Base-by-base conservation (phyloP, 2,888 invertebrate genomes). In the Dolichomitus sp. region DNA sequence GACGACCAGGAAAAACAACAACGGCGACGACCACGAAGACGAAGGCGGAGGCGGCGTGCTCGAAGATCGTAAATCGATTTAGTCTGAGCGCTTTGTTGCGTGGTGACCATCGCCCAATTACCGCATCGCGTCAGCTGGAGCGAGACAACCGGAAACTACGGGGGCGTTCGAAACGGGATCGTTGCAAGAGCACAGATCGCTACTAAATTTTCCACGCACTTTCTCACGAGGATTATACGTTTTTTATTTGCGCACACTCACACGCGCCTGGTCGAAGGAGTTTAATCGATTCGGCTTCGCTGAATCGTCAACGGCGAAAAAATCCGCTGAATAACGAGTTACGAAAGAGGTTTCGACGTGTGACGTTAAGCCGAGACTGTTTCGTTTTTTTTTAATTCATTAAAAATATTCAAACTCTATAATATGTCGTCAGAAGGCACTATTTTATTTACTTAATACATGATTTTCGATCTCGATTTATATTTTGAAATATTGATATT, bases 91-190 rank as follows among this genome's bases (percentile, higher is more conserved):
- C 37, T 19, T 37, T 19, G 52, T 52, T 33, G 68, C 33, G 19
- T 30, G 12, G 48, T 68, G 68, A 40, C 50, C 68, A 50, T 68
- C 68, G 68, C 19, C 37, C 33, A 37, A 50, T 33, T 11, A 14
- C 33, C 37, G 19, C 17, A 33, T 12, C 52, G 45, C 33, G 33
- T 52, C 68, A 54, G 52, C 69, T 40, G 52, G 12, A 27, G 14
- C 54, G 40, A 23, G 37, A 69, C 33, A 50, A 52, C 52, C 69
- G 33, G 54, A 69, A 23, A 19, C 68, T 52, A 7, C 7, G 72
- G 57, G 27, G 30, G n/a, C 54, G 54, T 57, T 14, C 0, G 23
- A 52, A 23, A 45, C 45, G 45, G 45, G 45, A n/a, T 5, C 12
- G 14, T 1, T 17, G 5, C 19, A 9, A 5, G 50, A 23, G 14